These are phyloP conservation scores for Chunga burmeisteri DNA, from an alignment of 2,113 vertebrate species.

Conservation along the genomic window DNA sequence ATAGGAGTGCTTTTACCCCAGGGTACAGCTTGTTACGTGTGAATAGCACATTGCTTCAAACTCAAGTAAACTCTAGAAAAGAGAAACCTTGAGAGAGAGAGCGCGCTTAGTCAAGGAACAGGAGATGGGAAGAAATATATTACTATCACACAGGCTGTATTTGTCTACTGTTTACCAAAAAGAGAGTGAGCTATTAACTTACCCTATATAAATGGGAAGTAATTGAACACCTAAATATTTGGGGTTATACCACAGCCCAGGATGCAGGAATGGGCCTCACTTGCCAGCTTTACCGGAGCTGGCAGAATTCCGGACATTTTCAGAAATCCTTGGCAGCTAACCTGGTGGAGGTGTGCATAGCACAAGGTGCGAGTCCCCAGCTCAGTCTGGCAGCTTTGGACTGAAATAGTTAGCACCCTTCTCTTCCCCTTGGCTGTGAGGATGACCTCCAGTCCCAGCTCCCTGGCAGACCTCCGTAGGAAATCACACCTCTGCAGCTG, in stretches of 20 bases:
- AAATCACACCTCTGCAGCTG: conserved; percentile 11
- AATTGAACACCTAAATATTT: not conserved
- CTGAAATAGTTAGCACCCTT: not conserved
- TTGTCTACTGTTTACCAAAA: not conserved
- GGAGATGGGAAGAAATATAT: not conserved
- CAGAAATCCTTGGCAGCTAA: not conserved
- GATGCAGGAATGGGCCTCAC: not conserved
- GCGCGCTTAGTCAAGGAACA: not conserved
- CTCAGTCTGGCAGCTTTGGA: not conserved
- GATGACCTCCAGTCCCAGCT: not conserved
- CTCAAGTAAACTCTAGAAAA: not conserved
- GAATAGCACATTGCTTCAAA: not conserved
- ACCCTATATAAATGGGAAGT: not conserved
- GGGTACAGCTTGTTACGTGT: accelerated
- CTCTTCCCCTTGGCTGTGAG: not conserved
- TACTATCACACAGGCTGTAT: not conserved
- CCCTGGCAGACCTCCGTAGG: not conserved
- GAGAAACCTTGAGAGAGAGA: not conserved
- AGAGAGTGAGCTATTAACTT: not conserved
- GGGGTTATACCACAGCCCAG: not conserved
- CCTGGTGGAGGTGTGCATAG: not conserved
- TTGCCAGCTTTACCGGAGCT: not conserved
- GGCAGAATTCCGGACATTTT: not conserved
- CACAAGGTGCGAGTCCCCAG: not conserved
- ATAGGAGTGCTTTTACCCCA: not conserved